Conservation (phyloP, 2,113 vertebrate genomes). For the Emydura subglobosa region DNA sequence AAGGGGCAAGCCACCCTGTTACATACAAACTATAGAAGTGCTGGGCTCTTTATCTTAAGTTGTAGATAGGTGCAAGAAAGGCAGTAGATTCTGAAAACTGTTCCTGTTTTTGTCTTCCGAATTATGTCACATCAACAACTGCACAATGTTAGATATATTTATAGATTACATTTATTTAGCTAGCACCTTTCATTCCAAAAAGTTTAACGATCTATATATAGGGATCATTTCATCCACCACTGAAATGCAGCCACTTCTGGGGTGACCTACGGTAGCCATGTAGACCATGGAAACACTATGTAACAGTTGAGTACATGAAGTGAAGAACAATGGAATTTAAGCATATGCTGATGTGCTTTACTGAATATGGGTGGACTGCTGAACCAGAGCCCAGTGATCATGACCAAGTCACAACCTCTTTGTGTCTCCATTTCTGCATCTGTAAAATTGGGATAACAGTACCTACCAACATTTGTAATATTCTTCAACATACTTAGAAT, state of each 20-base stretch:
- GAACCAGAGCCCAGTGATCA: not conserved
- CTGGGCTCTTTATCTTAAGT: not conserved
- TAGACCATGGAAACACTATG: slow-evolving; percentile 14
- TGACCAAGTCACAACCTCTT: not conserved
- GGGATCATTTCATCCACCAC: slow-evolving; percentile 45
- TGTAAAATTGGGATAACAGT: not conserved
- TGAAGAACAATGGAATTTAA: not conserved
- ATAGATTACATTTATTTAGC: not conserved
- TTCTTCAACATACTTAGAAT: not conserved
- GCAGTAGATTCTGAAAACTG: not conserved
- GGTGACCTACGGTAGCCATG: not conserved
- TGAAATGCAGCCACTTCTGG: slow-evolving; percentile 15
- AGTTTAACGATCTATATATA: not conserved
- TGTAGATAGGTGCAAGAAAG: not conserved
- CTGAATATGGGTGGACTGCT: not conserved
- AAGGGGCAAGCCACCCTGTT: not conserved
- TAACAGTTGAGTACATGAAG: not conserved
- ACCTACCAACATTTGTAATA: not conserved
- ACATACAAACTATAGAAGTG: not conserved
- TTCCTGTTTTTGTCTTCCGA: slow-evolving; percentile 1
- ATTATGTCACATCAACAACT: slow-evolving; percentile 23
- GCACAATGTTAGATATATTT: not conserved
- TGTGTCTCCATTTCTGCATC: not conserved
- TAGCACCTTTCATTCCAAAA: slow-evolving; percentile 27
- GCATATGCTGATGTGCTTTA: too few relatives aligned